phyloP scores from a whole-genome alignment of 2,888 invertebrate genomes.

The Dermolepida albohirtum region DNA sequence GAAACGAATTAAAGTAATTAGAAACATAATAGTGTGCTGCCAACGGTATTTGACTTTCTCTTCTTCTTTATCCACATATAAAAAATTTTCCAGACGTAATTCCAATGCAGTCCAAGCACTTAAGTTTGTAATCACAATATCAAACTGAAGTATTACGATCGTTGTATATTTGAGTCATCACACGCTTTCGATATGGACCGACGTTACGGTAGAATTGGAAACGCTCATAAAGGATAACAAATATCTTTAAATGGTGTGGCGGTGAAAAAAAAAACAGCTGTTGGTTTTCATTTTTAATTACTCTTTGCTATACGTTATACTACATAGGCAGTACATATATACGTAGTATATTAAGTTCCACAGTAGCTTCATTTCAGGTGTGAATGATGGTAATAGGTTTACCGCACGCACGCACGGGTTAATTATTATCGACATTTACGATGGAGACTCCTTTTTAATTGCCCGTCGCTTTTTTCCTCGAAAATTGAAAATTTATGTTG shows the following conservation, averaged over 20 bases:
- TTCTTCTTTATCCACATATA: no score
- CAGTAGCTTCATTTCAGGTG: conserved; percentile 33
- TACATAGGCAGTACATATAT: background rate
- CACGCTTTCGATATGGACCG: background rate
- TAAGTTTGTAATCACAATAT: background rate
- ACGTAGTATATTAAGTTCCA: background rate
- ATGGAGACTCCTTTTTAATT: conserved; percentile 28
- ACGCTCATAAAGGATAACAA: conserved; percentile 16
- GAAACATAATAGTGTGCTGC: no score
- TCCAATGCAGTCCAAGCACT: no score
- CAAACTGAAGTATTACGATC: background rate
- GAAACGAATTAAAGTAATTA: no score
- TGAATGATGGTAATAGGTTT: conserved; percentile 36
- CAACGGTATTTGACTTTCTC: no score
- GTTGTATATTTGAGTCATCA: background rate
- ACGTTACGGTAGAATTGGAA: conserved; percentile 11
- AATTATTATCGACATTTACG: conserved; percentile 36
- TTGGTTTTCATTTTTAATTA: conserved; percentile 31
- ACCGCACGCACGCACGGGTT: conserved; percentile 31
- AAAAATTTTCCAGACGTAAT: no score
- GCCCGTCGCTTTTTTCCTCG: conserved; percentile 25
- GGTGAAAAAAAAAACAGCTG: conserved; percentile 5
- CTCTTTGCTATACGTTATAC: conserved; percentile 3
- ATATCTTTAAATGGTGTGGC: conserved; percentile 1
- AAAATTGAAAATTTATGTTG: conserved; percentile 36